Conservation (phyloP, 2,797 vertebrate species). For the Spinibarbus caldwelli region DNA sequence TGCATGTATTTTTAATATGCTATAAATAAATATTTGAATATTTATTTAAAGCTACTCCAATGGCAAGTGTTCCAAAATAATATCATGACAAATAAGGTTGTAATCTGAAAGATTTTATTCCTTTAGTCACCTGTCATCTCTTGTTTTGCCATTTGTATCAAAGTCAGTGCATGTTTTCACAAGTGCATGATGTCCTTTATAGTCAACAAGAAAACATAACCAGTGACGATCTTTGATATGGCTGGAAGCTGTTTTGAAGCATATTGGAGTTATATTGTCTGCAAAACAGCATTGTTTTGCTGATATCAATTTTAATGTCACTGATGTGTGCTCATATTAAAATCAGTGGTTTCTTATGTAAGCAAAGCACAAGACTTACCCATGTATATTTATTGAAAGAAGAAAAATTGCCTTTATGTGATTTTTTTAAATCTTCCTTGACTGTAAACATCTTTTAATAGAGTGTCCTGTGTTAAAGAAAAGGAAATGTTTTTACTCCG, state of each 20-base stretch:
- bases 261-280: not conserved
- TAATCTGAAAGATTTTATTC: slow-evolving; percentile 19
- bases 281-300: not conserved
- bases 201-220: slow-evolving; percentile 26
- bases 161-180: slow-evolving; percentile 28
- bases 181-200: slow-evolving; percentile 34
- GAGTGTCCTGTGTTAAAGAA: not conserved
- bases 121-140: slow-evolving; percentile 41
- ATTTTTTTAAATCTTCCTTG: not conserved
- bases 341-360: not conserved
- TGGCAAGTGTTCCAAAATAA: slow-evolving; percentile 13
- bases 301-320: not conserved
- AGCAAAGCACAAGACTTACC: not conserved
- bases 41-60: slow-evolving; percentile 26
- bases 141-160: slow-evolving; percentile 33
- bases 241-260: slow-evolving; percentile 31
- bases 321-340: not conserved
- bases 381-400: not conserved
- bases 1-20: slow-evolving; percentile 28
- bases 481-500: not conserved
- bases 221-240: slow-evolving; percentile 37
- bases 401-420: too few species aligned
- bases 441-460: not conserved
- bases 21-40: slow-evolving; percentile 37
- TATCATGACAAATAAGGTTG: slow-evolving; percentile 19